These are phyloP conservation scores for Lottia gigantea DNA, from an alignment of 2,888 invertebrate genomes.

Conservation along the genomic window DNA sequence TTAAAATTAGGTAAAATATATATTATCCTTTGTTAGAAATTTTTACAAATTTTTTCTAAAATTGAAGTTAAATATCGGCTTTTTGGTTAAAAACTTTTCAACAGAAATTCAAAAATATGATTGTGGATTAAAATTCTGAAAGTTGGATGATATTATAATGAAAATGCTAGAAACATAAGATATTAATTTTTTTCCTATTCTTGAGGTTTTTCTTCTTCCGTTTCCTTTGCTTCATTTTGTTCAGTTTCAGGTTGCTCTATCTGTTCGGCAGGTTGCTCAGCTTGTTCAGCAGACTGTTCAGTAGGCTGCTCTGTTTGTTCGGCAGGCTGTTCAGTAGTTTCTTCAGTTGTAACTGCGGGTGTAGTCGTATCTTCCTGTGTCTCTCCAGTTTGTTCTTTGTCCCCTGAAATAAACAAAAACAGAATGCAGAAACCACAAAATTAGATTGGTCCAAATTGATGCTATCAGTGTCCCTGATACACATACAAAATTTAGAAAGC, in stretches of 20 bases:
- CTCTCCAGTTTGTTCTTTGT: background rate
- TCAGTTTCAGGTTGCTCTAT: constrained; percentile 13
- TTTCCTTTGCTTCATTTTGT: constrained; percentile 23
- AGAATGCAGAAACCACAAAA: too few relatives aligned
- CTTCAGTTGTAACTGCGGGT: background rate
- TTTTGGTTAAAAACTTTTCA: too few relatives aligned
- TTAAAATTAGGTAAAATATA: too few relatives aligned
- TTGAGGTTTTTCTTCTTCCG: constrained; percentile 22
- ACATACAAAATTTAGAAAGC: too few relatives aligned
- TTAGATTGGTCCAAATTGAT: too few relatives aligned
- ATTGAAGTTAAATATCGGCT: too few relatives aligned
- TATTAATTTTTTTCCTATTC: constrained; percentile 13
- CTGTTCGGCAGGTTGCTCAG: too few relatives aligned
- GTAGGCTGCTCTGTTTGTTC: constrained; percentile 4
- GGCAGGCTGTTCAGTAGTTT: background rate
- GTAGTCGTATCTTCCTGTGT: background rate
- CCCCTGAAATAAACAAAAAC: background rate
- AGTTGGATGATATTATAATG: background rate
- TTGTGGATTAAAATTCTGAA: too few relatives aligned
- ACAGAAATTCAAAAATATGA: too few relatives aligned
- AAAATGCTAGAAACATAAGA: background rate
- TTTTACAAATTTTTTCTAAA: too few relatives aligned
- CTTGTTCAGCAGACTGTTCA: constrained; percentile 15
- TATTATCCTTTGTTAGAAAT: too few relatives aligned
- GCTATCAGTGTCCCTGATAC: too few relatives aligned